Base-by-base conservation (phyloP, 1,140 invertebrate species). In the Cataglyphis hispanica region DNA sequence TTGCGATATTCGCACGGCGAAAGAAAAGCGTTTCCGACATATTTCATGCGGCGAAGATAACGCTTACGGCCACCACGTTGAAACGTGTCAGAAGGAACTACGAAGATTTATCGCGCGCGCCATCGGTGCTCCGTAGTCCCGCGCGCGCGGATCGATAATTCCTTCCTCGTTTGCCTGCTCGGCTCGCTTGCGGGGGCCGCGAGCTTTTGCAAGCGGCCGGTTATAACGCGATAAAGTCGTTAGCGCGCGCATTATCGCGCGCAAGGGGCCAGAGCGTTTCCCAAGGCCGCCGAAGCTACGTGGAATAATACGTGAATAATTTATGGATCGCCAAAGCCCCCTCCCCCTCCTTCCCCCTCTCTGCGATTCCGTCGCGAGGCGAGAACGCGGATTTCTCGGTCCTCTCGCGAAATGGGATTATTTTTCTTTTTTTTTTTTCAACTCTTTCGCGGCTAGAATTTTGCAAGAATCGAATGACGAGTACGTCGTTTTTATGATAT, bases 11-110 rank as follows among this genome's bases (percentile, higher is more conserved):
- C 87, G 81, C 87, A 74, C 58, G 87, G 75, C 72, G 87, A 89
- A 89, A 89, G 88, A 89, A 89, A 89, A 89, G 84, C 87, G 88
- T 87, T 90, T 87, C 89, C 89, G 89, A 90, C 89, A 81, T 90
- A 89, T 90, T 90, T 90, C 89, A 90, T 89, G 88, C 85, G 60
- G 74, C 64, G 53, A 87, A 90, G 89, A 90, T 90, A 90, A 90
- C 88, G 89, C 85, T 76, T 75, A 83, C 89, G 89, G 89, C 87
- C 88, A 89, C 87, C 85, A 87, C 86, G 78, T 90, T 50, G 89
- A 90, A 90, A 87, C 89, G 87, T 86, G 91, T 91, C 90, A 88
- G 87, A 91, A 88, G 86, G 89, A 90, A 90, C 89, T 88, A 84
- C 80, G 90, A 90, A 91, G 90, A 88, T 90, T 89, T 90, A 91